A percentile compares a stretch with the other conserved stretches of the same genome.
Evolutionary conservation across 2,797 vertebrate genomes (phyloP).

Genomic region (Sciurus carolinensis): DNA sequence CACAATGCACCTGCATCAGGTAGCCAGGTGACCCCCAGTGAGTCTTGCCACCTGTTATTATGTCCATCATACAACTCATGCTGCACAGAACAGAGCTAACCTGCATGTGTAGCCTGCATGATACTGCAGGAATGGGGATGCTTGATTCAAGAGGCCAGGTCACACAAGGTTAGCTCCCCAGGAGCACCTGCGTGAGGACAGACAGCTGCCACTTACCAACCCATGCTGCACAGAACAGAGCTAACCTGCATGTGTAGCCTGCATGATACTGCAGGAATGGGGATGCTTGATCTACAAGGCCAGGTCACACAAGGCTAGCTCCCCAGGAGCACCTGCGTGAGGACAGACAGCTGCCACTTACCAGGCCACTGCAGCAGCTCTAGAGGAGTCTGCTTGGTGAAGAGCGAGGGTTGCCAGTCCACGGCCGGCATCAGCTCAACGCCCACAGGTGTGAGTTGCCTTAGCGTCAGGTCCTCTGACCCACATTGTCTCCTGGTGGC

Average conservation of each 20-base stretch:
- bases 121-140: not conserved
- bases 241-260: too few species aligned
- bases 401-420: not conserved
- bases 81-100: not conserved
- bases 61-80: not conserved
- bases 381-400: not conserved
- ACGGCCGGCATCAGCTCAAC: not conserved
- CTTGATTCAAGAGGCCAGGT: not conserved
- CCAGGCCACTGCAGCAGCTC: not conserved
- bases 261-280: not conserved
- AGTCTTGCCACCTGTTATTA: not conserved
- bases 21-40: not conserved
- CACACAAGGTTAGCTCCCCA: not conserved
- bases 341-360: not conserved
- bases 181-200: not conserved
- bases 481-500: not conserved
- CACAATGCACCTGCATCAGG: not conserved
- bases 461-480: not conserved
- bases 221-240: not conserved
- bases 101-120: not conserved
- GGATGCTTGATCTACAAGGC: not conserved
- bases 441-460: not conserved
- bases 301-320: not conserved
- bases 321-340: not conserved
- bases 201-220: not conserved